Evolutionary conservation across 2,888 invertebrate genomes (phyloP).

Genomic region (Tinea trinotella): DNA sequence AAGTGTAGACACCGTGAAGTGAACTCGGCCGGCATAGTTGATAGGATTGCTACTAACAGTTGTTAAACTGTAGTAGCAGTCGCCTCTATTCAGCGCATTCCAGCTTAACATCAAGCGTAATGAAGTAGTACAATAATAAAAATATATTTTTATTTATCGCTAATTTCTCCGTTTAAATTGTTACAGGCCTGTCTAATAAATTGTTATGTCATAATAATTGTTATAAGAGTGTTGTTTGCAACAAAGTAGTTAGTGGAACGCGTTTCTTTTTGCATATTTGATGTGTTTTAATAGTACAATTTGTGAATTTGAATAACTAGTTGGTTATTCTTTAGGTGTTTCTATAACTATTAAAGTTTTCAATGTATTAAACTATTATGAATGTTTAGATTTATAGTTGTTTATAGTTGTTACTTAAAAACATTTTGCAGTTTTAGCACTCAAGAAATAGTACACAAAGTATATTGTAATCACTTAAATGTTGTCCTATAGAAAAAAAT

Average conservation of each 20-base stretch:
- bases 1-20: too few species aligned
- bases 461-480: neutral
- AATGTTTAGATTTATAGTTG: neutral
- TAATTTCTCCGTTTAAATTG: too few species aligned
- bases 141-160: too few species aligned
- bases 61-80: too few species aligned
- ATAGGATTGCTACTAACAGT: too few species aligned
- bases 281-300: slow-evolving; percentile 19
- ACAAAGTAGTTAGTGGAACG: slow-evolving; percentile 10
- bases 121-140: too few species aligned
- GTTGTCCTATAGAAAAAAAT: neutral
- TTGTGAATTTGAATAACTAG: slow-evolving; percentile 22
- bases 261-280: slow-evolving; percentile 23
- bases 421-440: too few species aligned
- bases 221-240: slow-evolving; percentile 24
- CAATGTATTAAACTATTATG: neutral
- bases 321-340: slow-evolving; percentile 5
- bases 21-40: too few species aligned
- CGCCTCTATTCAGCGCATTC: too few species aligned
- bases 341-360: neutral
- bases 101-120: too few species aligned
- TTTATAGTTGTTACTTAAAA: neutral
- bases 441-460: too few species aligned
- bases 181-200: too few species aligned
- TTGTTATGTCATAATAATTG: slow-evolving; percentile 20